Base-by-base conservation (phyloP, 30 jellyfish, hydroid and myxozoan genomes). In the Hydractinia symbiolongicarpus region DNA sequence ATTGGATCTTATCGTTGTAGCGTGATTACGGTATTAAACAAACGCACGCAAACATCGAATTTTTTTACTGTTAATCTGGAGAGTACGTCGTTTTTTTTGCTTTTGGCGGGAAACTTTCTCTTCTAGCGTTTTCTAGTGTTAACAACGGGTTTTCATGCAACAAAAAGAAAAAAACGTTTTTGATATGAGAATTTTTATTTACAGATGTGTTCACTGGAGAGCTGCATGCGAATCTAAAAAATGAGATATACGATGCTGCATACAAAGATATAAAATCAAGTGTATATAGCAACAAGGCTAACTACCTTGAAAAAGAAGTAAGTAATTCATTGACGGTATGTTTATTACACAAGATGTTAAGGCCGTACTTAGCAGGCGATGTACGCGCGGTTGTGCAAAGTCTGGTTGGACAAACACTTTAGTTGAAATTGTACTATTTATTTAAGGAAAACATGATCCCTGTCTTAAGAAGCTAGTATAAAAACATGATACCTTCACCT, bases 161-260 rank as follows among this genome's bases (percentile, higher is more conserved):
- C 3, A 58, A 58, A 11, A 58, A 11, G 69, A 58, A 58, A 58
- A 16, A 0, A 64, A 7, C 4, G 17, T 6, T 6, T 13, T 13
- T 64, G 1, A 6, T 7, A 4, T 0, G 16, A 64, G 9, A 13
- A 64, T 13, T 7, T 6, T 64, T 4, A 7, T 6, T 64, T 64
- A n/a, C 74, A 64, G 74, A 64, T 13, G 74, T 64, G 0, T 64
- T 64, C 74, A 64, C 74, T 64, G 74, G 74, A n/a, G 17, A 64
- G 40, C 74, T 64, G 19, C 74, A 13, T 7, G 40, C 40, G 4
- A 44, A 64, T 13, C 17, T 64, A 13, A 64, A 13, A 64, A 13
- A 64, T 64, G 40, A n/a, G 52, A 13, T 13, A 7, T 64, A n/a
- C 16, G 40, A 44, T 64, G 74, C 19, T 13, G 74, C 9, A n/a